A percentile compares a stretch with the other conserved stretches of the same genome.
Conservation (phyloP, 2,113 vertebrate genomes). For the Odontophorus gujanensis region DNA sequence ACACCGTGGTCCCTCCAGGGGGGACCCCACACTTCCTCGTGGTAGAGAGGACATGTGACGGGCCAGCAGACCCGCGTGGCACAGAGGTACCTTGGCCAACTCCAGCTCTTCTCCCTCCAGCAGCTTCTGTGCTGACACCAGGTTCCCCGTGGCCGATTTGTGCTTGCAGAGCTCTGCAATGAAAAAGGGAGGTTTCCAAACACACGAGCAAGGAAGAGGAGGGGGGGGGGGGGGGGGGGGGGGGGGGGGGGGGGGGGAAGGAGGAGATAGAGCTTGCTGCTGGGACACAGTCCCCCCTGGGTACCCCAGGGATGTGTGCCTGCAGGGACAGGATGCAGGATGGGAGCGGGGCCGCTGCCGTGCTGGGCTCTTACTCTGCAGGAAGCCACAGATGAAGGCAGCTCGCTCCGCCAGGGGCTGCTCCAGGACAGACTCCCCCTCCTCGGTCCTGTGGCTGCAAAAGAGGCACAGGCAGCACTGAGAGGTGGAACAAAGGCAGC, state of each 20-base stretch:
- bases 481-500: fast-evolving
- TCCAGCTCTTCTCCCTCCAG: constrained; percentile 82
- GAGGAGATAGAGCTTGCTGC: neutral
- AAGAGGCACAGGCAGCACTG: fast-evolving
- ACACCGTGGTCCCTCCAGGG: neutral
- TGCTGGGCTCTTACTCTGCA: constrained; percentile 82
- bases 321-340: neutral
- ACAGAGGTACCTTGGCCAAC: constrained; percentile 86
- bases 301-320: neutral
- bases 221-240: neutral
- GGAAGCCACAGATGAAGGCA: constrained; percentile 78
- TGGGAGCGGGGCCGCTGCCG: too few relatives aligned
- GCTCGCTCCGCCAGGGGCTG: constrained; percentile 75
- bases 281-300: neutral
- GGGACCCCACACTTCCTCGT: neutral
- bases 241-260: neutral
- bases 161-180: constrained; percentile 83
- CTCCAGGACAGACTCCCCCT: constrained; percentile 49
- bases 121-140: constrained; percentile 79
- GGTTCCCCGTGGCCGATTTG: constrained; percentile 61
- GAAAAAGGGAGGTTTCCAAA: neutral
- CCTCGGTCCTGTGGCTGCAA: constrained; percentile 81
- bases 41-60: neutral
- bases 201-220: neutral
- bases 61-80: neutral